These are phyloP conservation scores for Myxocyprinus asiaticus DNA, from an alignment of 2,113 vertebrate species.

Conservation along the genomic window DNA sequence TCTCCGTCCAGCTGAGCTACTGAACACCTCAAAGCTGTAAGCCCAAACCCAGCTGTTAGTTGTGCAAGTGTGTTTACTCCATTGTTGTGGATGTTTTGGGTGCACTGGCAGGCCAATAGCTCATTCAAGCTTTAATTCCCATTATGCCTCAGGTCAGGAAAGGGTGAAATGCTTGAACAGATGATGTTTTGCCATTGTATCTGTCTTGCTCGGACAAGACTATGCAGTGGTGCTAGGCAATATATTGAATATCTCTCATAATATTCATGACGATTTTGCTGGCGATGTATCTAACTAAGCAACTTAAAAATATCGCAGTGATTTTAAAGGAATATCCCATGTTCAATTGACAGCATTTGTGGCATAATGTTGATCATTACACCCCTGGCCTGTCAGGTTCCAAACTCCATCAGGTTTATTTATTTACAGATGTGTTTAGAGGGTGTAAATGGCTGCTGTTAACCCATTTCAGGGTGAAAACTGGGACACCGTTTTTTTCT, in stretches of 20 bases:
- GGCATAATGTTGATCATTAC: too few relatives aligned
- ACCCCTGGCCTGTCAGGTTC: too few relatives aligned
- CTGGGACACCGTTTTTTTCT: constrained; percentile 58
- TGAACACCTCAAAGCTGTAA: not conserved
- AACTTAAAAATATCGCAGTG: too few relatives aligned
- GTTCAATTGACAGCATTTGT: too few relatives aligned
- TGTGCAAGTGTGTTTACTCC: constrained; percentile 47
- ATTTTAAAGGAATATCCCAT: too few relatives aligned
- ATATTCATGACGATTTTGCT: too few relatives aligned
- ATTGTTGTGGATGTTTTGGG: constrained; percentile 53
- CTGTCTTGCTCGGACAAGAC: not conserved
- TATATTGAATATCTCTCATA: too few relatives aligned
- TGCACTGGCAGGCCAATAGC: constrained; percentile 43
- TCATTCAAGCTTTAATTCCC: constrained; percentile 66
- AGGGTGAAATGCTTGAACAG: constrained; percentile 56
- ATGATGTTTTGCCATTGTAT: constrained; percentile 63
- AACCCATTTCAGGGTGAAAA: constrained; percentile 74
- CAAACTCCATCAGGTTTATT: constrained; percentile 35
- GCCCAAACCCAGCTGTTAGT: not conserved
- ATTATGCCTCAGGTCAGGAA: constrained; percentile 55
- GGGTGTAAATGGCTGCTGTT: constrained; percentile 61
- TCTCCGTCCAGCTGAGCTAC: not conserved
- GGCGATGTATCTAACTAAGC: too few relatives aligned
- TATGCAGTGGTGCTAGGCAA: too few relatives aligned
- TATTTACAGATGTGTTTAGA: constrained; percentile 70